Conservation (phyloP, 2,888 invertebrate species). For the Leptopilina syphax region DNA sequence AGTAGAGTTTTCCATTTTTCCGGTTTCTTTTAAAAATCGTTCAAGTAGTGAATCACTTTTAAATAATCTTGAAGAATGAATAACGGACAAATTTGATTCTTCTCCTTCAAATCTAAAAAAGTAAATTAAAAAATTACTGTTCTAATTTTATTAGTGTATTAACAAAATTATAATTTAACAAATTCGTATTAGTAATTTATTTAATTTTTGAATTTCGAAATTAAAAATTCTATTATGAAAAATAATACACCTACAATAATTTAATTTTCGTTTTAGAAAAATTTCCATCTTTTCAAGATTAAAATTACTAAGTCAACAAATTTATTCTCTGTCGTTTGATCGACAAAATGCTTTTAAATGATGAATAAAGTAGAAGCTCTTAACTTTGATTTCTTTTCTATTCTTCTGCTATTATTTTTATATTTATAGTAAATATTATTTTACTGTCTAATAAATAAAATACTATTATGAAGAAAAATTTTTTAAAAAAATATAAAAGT, state of each 20-base stretch:
- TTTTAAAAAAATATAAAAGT: too few species aligned
- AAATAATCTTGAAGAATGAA: neutral
- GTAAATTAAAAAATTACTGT: too few species aligned
- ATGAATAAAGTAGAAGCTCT: conserved; percentile 9
- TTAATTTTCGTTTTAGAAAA: conserved; percentile 4
- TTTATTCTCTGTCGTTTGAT: conserved; percentile 5
- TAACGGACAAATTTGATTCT: neutral
- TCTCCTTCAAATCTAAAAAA: conserved; percentile 18
- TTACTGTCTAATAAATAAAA: too few species aligned
- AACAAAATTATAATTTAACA: too few species aligned
- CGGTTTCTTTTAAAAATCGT: conserved; percentile 18
- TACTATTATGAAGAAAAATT: too few species aligned
- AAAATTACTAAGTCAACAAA: conserved; percentile 19
- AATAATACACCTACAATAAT: too few species aligned
- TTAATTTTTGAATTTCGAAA: too few species aligned
- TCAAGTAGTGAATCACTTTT: conserved; percentile 8
- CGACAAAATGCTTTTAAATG: conserved; percentile 13
- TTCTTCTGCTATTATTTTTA: neutral
- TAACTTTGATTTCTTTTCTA: conserved; percentile 6
- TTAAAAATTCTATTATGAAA: too few species aligned
- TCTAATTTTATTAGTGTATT: neutral
- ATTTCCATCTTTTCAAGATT: conserved; percentile 9
- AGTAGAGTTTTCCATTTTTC: conserved; percentile 12
- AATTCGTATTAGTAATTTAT: too few species aligned
- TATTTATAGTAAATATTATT: too few species aligned